phyloP scores from a whole-genome alignment of 1,140 invertebrate genomes.

The Berghia stephanieae region DNA sequence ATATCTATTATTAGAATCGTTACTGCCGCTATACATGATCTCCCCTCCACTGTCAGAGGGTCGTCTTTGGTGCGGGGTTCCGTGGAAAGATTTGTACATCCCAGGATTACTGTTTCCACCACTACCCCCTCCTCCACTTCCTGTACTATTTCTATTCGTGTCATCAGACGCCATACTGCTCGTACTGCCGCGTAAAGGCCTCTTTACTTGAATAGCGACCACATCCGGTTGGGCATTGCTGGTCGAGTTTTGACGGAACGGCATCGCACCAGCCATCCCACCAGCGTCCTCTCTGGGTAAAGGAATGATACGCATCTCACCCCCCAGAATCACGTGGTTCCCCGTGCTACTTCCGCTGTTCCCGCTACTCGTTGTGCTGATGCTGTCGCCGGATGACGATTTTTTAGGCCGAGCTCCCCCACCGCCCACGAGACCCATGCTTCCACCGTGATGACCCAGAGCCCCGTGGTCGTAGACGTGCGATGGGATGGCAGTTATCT shows the following conservation, averaged over 20 bases:
- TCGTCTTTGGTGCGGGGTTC: slow-evolving; percentile 34
- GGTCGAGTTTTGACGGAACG: slow-evolving; percentile 32
- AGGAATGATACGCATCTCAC: slow-evolving; percentile 32
- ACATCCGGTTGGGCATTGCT: slow-evolving; percentile 61
- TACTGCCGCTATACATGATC: too few species aligned
- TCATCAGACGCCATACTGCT: slow-evolving; percentile 43
- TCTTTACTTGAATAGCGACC: slow-evolving; percentile 67
- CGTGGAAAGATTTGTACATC: slow-evolving; percentile 78
- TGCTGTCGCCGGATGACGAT: slow-evolving; percentile 60
- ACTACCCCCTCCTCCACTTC: too few species aligned
- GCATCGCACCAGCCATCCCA: slow-evolving; percentile 21
- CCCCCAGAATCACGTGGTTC: slow-evolving; percentile 5
- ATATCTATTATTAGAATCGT: too few species aligned
- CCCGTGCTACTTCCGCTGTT: slow-evolving; percentile 35
- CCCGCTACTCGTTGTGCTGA: slow-evolving; percentile 58
- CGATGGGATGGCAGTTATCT: slow-evolving; percentile 34
- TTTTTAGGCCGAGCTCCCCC: slow-evolving; percentile 46
- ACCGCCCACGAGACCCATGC: too few species aligned
- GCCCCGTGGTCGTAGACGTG: slow-evolving; percentile 32
- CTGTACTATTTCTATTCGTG: too few species aligned
- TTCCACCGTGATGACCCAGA: too few species aligned
- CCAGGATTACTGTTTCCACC: slow-evolving; percentile 69
- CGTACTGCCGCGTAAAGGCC: slow-evolving; percentile 33
- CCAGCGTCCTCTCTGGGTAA: slow-evolving; percentile 32
- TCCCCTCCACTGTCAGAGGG: slow-evolving; percentile 34